Percentiles rank a stretch among this genome's conserved stretches.
Conservation (phyloP, 2,797 vertebrate genomes). For the Sorex maritimensis region DNA sequence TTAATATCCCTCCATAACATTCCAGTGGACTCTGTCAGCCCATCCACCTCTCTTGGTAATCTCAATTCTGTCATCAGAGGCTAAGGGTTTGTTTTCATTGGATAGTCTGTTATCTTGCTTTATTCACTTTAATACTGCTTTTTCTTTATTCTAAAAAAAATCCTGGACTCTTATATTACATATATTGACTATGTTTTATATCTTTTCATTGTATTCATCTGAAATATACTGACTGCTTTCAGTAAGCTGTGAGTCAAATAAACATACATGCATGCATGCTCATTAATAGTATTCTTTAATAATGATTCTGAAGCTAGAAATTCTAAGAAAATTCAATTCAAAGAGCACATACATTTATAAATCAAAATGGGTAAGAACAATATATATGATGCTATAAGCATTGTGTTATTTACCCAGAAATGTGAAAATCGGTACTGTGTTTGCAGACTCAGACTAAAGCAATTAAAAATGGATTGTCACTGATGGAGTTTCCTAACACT, state of each 20-base stretch:
- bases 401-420: constrained; percentile 47
- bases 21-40: too few relatives aligned
- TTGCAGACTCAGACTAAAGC: not conserved
- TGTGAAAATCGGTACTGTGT: constrained; percentile 23
- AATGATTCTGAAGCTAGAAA: constrained; percentile 13
- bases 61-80: too few relatives aligned
- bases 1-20: not conserved
- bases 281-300: constrained; percentile 4
- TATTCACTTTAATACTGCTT: too few relatives aligned
- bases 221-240: not conserved
- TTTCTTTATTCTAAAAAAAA: too few relatives aligned
- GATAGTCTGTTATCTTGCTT: too few relatives aligned
- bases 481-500: constrained; percentile 53
- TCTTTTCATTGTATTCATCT: constrained; percentile 33
- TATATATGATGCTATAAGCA: constrained; percentile 45
- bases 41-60: too few relatives aligned
- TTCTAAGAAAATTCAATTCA: constrained; percentile 32
- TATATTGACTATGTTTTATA: not conserved
- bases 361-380: constrained; percentile 8
- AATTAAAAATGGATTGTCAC: constrained; percentile 16
- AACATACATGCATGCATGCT: not conserved
- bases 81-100: too few relatives aligned
- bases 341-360: constrained; percentile 47
- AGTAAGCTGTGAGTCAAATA: not conserved
- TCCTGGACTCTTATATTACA: too few relatives aligned